Evolutionary conservation across 2,888 invertebrate genomes (phyloP).

Genomic region (Phengaris alcon): DNA sequence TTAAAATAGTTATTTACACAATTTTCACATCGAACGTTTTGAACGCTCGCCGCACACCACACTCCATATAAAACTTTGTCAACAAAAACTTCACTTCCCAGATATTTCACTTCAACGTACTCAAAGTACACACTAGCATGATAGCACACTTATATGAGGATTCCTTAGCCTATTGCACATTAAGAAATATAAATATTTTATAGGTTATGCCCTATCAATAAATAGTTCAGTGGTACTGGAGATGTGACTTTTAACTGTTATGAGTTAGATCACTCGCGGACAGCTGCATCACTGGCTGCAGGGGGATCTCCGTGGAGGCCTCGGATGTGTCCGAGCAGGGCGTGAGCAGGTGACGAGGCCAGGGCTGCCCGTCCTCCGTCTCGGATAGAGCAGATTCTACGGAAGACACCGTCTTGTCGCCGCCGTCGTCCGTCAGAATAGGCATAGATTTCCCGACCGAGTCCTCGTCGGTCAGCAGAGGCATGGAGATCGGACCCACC

Average conservation of each 20-base stretch:
- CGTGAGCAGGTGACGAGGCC: slow-evolving; percentile 60
- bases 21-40: slow-evolving; percentile 19
- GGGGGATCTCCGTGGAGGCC: slow-evolving; percentile 63
- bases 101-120: slow-evolving; percentile 29
- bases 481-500: slow-evolving; percentile 77
- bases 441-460: slow-evolving; percentile 62
- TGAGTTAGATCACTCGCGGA: slow-evolving; percentile 58
- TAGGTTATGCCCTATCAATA: slow-evolving; percentile 32
- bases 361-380: slow-evolving; percentile 51
- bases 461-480: slow-evolving; percentile 77
- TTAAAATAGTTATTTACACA: slow-evolving; percentile 27
- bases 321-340: slow-evolving; percentile 65
- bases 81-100: slow-evolving; percentile 1
- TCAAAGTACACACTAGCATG: slow-evolving; percentile 32
- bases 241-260: slow-evolving; percentile 49
- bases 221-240: slow-evolving; percentile 33
- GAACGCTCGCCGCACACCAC: slow-evolving; percentile 1
- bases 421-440: slow-evolving; percentile 63
- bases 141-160: slow-evolving; percentile 33
- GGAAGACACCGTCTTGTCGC: slow-evolving; percentile 54
- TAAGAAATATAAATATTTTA: slow-evolving; percentile 31
- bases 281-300: slow-evolving; percentile 65
- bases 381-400: slow-evolving; percentile 54
- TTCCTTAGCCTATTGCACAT: slow-evolving; percentile 58
- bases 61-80: slow-evolving; percentile 9